phyloP scores from a whole-genome alignment of 2,888 invertebrate species.

The Thelaira solivaga region DNA sequence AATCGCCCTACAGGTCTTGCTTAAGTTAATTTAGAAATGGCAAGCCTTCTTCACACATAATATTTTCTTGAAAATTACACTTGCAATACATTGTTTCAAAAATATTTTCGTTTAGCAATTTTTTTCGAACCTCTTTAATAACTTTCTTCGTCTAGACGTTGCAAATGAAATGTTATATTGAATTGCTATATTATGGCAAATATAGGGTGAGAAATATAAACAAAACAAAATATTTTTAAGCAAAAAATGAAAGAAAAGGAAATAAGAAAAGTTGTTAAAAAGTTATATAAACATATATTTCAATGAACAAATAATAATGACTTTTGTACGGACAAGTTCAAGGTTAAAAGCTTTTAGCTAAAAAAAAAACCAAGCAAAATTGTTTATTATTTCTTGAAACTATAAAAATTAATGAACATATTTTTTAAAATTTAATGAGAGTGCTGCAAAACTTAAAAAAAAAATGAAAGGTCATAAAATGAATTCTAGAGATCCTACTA shows the following conservation, averaged over 20 bases:
- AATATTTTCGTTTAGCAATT: no score
- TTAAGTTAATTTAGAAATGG: no score
- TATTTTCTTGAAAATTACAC: no score
- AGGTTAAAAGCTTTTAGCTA: conserved; percentile 28
- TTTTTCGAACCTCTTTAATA: not conserved
- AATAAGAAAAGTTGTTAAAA: conserved; percentile 19
- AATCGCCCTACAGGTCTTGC: no score
- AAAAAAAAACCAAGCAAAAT: not conserved
- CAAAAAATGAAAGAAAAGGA: not conserved
- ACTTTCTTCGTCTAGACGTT: not conserved
- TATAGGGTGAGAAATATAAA: not conserved
- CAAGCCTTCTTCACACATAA: no score
- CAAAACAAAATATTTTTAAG: not conserved
- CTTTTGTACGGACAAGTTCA: conserved; percentile 46
- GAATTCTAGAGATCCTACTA: no score
- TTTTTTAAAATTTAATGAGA: no score
- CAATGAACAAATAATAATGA: conserved; percentile 2
- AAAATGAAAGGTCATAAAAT: no score
- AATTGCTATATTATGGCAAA: not conserved
- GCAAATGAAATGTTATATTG: not conserved
- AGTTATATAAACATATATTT: conserved; percentile 7
- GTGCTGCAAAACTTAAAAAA: not conserved
- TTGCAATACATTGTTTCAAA: no score
- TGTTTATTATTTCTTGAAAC: not conserved
- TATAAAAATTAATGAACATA: not conserved